Evolutionary conservation across 2,113 vertebrate genomes (phyloP).

Genomic region (Anthoscopus minutus): DNA sequence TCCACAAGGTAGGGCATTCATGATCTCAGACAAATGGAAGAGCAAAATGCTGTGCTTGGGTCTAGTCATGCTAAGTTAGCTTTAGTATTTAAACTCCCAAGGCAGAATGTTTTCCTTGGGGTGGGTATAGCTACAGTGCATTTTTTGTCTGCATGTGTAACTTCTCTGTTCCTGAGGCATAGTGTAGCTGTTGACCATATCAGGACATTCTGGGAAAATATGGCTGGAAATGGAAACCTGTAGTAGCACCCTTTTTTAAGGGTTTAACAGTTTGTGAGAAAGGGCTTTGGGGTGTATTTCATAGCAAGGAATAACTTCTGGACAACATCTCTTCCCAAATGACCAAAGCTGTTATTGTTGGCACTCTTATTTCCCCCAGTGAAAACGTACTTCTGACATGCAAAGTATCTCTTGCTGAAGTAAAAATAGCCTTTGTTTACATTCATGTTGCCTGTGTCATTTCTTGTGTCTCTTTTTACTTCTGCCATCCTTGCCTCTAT

Average conservation of each 20-base stretch:
- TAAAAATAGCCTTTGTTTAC: neutral
- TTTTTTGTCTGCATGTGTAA: neutral
- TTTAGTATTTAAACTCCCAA: neutral
- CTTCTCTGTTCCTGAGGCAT: neutral
- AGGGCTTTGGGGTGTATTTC: neutral
- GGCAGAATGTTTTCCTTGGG: neutral
- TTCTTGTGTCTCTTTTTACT: neutral
- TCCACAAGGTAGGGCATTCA: neutral
- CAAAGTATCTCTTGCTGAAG: neutral
- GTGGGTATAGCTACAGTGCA: fast-evolving
- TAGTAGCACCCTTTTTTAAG: neutral
- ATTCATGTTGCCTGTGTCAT: neutral
- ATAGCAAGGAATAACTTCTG: neutral
- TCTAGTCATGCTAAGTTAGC: neutral
- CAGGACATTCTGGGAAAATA: neutral
- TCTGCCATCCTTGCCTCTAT: neutral
- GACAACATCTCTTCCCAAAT: neutral
- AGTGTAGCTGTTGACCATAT: neutral
- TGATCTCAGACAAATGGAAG: neutral
- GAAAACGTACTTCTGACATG: neutral
- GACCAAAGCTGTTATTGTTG: neutral
- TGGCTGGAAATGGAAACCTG: neutral
- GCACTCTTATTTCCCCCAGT: neutral
- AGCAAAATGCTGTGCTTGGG: neutral
- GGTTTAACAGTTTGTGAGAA: neutral